Evolutionary conservation across 2,797 vertebrate genomes (phyloP).

Genomic region (Lepilemur septentrionalis): DNA sequence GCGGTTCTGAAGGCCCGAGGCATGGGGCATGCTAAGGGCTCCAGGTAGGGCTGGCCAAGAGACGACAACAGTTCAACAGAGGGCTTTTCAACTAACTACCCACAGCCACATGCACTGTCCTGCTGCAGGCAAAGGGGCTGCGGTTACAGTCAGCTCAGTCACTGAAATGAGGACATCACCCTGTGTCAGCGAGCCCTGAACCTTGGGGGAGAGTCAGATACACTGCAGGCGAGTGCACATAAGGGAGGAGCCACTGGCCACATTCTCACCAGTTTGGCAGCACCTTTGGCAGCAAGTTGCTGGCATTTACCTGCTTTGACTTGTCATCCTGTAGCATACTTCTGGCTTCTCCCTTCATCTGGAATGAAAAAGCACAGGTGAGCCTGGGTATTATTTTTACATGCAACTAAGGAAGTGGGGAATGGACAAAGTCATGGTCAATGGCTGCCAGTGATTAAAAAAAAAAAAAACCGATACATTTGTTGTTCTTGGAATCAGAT

Average conservation of each 20-base stretch:
- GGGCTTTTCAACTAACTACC: fast-evolving
- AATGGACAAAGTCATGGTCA: not conserved
- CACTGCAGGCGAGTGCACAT: fast-evolving
- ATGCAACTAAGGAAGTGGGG: not conserved
- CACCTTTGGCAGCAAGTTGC: fast-evolving
- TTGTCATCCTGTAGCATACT: not conserved
- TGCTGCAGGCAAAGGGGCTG: not conserved
- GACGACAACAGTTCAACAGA: not conserved
- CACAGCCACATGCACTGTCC: not conserved
- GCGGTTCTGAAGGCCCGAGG: not conserved
- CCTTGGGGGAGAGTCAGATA: not conserved
- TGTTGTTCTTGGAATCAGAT: not conserved
- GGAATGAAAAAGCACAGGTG: constrained; percentile 66
- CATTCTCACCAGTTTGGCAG: not conserved
- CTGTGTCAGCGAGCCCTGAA: not conserved
- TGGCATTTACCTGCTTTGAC: constrained; percentile 77
- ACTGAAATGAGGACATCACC: not conserved
- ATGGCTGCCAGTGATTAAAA: not conserved
- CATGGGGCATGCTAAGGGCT: not conserved
- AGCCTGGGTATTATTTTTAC: not conserved
- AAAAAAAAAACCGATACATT: not conserved
- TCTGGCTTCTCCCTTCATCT: constrained; percentile 76
- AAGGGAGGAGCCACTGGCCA: not conserved
- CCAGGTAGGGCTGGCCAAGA: not conserved
- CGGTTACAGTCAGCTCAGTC: not conserved